These are phyloP conservation scores for Hippolais icterina DNA, from an alignment of 2,113 vertebrate genomes.

Conservation along the genomic window DNA sequence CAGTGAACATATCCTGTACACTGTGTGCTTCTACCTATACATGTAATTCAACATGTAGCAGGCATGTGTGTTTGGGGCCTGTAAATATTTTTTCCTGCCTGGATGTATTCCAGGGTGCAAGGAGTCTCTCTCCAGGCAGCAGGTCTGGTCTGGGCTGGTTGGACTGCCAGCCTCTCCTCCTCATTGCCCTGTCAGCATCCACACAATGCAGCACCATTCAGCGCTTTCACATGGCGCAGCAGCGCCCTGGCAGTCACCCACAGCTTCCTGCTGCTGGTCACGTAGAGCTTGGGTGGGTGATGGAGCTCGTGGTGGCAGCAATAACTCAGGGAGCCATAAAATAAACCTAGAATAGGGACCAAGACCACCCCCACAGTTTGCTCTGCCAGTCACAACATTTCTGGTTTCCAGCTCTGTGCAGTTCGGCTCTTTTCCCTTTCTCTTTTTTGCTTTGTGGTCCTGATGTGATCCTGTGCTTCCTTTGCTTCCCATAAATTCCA, in stretches of 20 bases:
- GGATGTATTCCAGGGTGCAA: background rate
- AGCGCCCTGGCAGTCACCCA: background rate
- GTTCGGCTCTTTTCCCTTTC: background rate
- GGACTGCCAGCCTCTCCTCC: background rate
- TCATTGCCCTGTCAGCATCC: conserved; percentile 6
- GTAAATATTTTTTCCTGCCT: background rate
- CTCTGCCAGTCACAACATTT: background rate
- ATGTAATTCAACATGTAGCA: background rate
- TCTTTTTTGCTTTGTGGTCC: background rate
- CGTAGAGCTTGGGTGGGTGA: background rate
- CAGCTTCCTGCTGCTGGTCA: conserved; percentile 30
- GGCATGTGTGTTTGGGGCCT: background rate
- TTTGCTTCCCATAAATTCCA: background rate
- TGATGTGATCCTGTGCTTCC: background rate
- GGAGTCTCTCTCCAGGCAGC: background rate
- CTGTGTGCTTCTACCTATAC: background rate
- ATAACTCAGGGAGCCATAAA: background rate
- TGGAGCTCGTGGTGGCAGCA: background rate
- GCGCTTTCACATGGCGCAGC: background rate
- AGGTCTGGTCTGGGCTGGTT: conserved; percentile 25
- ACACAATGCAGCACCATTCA: conserved; percentile 23
- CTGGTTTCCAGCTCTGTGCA: background rate
- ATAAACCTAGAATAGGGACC: background rate
- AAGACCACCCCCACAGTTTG: background rate
- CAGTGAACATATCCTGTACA: fast-evolving